Base-by-base conservation (phyloP, 2,113 vertebrate species). In the Pardalotus punctatus region DNA sequence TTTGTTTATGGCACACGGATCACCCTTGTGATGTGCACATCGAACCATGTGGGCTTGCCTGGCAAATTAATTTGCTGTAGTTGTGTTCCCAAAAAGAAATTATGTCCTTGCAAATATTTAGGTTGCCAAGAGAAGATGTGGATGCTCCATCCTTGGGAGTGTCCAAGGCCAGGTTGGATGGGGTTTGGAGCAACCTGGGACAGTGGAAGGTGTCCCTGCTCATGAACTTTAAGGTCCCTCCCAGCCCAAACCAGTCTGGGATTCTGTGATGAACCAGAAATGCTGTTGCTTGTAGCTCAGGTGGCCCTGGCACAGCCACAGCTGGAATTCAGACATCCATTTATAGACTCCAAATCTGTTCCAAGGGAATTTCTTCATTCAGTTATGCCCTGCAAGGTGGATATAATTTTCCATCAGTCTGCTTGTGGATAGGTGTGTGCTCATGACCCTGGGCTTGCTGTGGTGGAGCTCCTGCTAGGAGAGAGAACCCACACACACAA, bases 401-500 rank as follows among this genome's bases (percentile, higher is more conserved):
- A 23, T 53, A 45, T 14, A 1, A 9, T 82, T 66, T 78, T 43
- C 45, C 29, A 45, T 18, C 31, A 13, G 71, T 62, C 60, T 31
- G 23, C 42, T 33, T 48, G 42, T 24, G 87, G 48, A 76, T 79
- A 83, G 6, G 5, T 56, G 64, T 61, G 54, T 45, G 25, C 12
- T 10, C 25, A 6, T 38, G 31, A 38, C 60, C 12, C 43, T 40
- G 60, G 70, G 53, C 54, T 85, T 10, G 10, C 14, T 28, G 53
- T 18, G 38, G 5, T 29, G 33, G 57, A 54, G 61, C 61, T 83
- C 16, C 81, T 38, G 21, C 9, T 2, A 40, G 66, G 21, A 60
- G 25, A 53, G 13, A 53, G 31, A 35, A 45, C 6, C 22, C 67
- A 20, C 1, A 12, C 35, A 42, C 3, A 10, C 0, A 6, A 35